Evolutionary conservation across 2,113 vertebrate genomes (phyloP), one percentile per base, ranked within the genome.

Genomic region (Marmota monax): DNA sequence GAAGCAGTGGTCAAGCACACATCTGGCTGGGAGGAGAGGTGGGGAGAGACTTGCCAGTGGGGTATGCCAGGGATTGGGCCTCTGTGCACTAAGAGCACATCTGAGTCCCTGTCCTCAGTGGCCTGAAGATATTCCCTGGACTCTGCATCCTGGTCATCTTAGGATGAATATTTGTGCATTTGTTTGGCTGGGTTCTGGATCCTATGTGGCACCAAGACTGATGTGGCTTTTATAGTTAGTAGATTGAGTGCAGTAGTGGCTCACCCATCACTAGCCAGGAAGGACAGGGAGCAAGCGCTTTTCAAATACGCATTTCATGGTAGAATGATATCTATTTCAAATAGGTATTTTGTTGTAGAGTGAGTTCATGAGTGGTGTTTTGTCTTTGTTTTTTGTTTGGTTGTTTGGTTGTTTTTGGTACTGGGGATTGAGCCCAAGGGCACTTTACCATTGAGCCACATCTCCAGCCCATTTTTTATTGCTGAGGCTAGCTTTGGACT

Each of bases 21-120:
- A 0, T 34, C 61, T 87, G 17, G 7, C 37, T 11, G 39, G 79
- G 27, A 72, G 56, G 37, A 39, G 37, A n/a, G 37, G 37, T 63
- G 22, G 45, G 23, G 45, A n/a, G 51, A n/a, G 22, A 32, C 65
- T 9, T 20, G n/a, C 63, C 72, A 16, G 12, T 16, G 32, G 39
- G 1, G 0, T 8, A 27, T n/a, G 39, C 18, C 51, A 0, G 4
- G 6, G 6, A 5, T 11, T 2, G 7, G 11, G 20, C 89, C 65
- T 58, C 48, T 22, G 22, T 22, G 22, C 56, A 25, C 14, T n/a
- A 53, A 22, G 37, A 39, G 5, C 9, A 5, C 0, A 8, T 77
- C 88, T 72, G 6, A 17, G 7, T 53, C 12, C 9, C 22, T 14
- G 17, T 5, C 34, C 27, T 73, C 1, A 1, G 51, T 48, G 53